Conservation (phyloP, 2,888 invertebrate genomes). For the Gymnocheta viridis region DNA sequence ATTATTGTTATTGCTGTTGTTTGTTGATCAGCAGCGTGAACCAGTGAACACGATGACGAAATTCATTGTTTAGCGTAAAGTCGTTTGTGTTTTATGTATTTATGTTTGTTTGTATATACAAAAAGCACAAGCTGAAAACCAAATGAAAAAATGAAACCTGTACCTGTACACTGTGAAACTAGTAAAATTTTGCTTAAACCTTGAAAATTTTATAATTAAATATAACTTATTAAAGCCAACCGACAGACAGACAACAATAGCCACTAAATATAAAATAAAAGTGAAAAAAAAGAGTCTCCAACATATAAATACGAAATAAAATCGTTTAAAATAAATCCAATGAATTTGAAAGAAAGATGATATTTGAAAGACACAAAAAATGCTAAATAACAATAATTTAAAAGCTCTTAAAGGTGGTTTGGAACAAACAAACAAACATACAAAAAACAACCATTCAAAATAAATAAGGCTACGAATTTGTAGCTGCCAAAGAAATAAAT, state of each 20-base stretch:
- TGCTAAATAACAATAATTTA: conserved; percentile 11
- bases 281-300: conserved; percentile 35
- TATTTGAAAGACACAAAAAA: not conserved
- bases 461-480: not conserved
- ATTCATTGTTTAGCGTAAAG: conserved; percentile 67
- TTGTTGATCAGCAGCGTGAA: conserved; percentile 60
- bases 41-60: conserved; percentile 66
- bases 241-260: conserved; percentile 6
- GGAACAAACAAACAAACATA: not conserved
- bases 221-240: conserved; percentile 33
- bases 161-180: conserved; percentile 59
- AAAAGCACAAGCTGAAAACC: conserved; percentile 33
- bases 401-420: conserved; percentile 53
- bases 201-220: conserved; percentile 59
- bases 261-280: conserved; percentile 39
- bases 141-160: conserved; percentile 66
- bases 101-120: not conserved
- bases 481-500: not conserved
- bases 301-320: conserved; percentile 29
- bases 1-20: conserved; percentile 31
- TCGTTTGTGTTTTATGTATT: not conserved
- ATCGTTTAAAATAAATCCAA: conserved; percentile 29
- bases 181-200: conserved; percentile 62
- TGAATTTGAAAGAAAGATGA: conserved; percentile 40
- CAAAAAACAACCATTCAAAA: not conserved